These are phyloP conservation scores for Amazona ochrocephala DNA, from an alignment of 2,797 vertebrate species.

Conservation along the genomic window DNA sequence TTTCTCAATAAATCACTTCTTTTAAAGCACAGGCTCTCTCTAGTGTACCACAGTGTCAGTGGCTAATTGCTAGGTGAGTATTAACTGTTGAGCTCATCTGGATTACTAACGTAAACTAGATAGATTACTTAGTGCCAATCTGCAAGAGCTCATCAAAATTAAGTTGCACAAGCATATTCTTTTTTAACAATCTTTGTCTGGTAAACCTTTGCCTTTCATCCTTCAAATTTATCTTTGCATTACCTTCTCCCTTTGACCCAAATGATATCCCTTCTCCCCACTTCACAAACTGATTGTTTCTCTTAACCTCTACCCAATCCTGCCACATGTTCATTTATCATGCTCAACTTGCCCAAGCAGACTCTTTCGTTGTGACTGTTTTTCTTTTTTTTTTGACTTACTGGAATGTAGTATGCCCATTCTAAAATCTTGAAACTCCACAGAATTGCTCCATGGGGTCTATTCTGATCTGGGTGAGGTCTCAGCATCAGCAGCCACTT, in stretches of 20 bases:
- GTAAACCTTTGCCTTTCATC: background rate
- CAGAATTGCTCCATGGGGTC: background rate
- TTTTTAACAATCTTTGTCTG: background rate
- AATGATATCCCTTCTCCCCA: background rate
- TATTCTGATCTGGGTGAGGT: background rate
- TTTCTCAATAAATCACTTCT: background rate
- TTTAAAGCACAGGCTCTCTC: background rate
- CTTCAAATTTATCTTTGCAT: background rate
- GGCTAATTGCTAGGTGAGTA: background rate
- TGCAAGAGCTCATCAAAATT: background rate
- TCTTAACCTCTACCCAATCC: background rate
- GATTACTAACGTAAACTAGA: background rate
- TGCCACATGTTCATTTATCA: background rate
- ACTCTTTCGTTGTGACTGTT: background rate
- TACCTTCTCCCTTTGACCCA: background rate
- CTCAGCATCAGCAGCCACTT: background rate
- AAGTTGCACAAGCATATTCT: background rate
- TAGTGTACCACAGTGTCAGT: background rate
- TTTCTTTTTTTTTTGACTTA: background rate
- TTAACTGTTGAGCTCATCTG: background rate
- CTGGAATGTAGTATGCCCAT: background rate
- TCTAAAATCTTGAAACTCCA: background rate
- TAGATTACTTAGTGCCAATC: background rate
- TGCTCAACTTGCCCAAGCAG: background rate
- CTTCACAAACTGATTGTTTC: background rate